These are phyloP conservation scores for Calameuta idolon DNA, from an alignment of 2,888 invertebrate species.

Conservation along the genomic window DNA sequence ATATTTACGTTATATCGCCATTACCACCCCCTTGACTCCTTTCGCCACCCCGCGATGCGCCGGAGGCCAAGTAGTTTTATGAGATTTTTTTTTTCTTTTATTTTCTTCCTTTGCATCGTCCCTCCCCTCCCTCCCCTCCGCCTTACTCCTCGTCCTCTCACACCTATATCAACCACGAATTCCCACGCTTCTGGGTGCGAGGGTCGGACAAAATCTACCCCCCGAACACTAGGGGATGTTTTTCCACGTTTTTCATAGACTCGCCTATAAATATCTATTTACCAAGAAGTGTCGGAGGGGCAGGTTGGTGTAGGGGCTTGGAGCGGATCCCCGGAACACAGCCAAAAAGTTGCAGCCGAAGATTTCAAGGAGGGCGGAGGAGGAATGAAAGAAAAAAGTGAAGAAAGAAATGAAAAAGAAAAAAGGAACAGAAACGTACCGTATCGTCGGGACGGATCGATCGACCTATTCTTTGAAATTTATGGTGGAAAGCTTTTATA, in stretches of 20 bases:
- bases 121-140: too few relatives aligned
- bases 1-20: too few relatives aligned
- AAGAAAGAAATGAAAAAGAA: neutral
- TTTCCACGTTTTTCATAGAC: neutral
- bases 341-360: neutral
- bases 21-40: too few relatives aligned
- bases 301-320: neutral
- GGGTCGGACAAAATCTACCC: neutral
- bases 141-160: too few relatives aligned
- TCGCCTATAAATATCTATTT: neutral
- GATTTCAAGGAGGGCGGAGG: neutral
- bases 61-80: too few relatives aligned
- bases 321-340: neutral
- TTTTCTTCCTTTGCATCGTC: too few relatives aligned
- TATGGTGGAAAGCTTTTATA: conserved; percentile 31
- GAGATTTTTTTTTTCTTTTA: too few relatives aligned
- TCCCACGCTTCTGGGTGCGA: neutral
- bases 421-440: neutral
- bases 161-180: neutral
- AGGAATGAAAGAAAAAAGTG: neutral
- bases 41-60: too few relatives aligned
- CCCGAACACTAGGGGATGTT: neutral
- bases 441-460: neutral
- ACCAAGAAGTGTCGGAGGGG: neutral
- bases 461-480: conserved; percentile 21